phyloP scores from a whole-genome alignment of 2,113 vertebrate genomes.

The Meles meles region DNA sequence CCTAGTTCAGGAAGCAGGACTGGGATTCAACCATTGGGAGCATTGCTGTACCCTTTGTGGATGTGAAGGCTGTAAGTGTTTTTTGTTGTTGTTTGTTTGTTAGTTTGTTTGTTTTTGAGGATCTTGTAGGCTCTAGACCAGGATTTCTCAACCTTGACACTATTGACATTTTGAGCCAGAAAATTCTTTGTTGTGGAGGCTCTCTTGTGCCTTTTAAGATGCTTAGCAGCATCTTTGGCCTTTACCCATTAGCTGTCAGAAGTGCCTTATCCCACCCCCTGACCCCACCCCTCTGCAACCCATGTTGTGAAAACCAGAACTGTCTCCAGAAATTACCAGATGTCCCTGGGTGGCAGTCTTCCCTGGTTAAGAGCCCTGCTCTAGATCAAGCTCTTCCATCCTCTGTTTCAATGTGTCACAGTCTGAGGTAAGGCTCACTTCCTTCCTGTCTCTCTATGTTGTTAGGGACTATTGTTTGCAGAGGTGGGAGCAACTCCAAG shows the following conservation, averaged over 20 bases:
- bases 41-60: background rate
- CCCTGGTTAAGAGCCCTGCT: background rate
- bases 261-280: background rate
- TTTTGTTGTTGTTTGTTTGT: too few relatives aligned
- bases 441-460: background rate
- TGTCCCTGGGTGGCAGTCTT: background rate
- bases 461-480: background rate
- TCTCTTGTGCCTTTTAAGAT: background rate
- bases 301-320: background rate
- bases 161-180: background rate
- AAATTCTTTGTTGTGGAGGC: background rate
- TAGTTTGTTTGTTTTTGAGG: background rate
- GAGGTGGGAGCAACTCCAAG: background rate
- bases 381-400: background rate
- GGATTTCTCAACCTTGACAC: background rate
- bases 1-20: background rate
- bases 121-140: background rate
- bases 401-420: background rate
- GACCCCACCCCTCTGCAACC: accelerated
- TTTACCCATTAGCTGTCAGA: background rate
- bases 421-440: background rate
- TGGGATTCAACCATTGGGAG: background rate
- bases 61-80: background rate
- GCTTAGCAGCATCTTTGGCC: background rate
- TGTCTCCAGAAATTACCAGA: background rate